phyloP scores from a whole-genome alignment of 1,140 invertebrate species.

The Trypoxylus dichotomus region DNA sequence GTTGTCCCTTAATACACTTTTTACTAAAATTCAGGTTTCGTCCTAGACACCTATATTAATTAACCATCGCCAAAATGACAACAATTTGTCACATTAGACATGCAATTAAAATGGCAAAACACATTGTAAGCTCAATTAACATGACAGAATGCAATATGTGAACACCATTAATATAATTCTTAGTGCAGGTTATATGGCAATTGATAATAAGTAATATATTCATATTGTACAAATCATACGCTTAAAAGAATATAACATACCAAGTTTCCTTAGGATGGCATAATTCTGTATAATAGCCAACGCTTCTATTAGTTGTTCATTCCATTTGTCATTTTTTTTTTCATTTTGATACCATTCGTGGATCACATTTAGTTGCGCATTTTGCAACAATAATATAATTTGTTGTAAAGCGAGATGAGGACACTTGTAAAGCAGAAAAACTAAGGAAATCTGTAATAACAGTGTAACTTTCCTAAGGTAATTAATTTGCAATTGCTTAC shows the following conservation, averaged over 20 bases:
- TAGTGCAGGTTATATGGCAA: too few relatives aligned
- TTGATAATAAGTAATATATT: too few relatives aligned
- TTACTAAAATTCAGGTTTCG: too few relatives aligned
- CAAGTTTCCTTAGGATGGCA: slow-evolving; percentile 37
- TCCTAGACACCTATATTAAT: too few relatives aligned
- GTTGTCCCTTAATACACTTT: too few relatives aligned
- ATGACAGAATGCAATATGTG: too few relatives aligned
- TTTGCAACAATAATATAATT: slow-evolving; percentile 29
- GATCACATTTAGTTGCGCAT: background rate
- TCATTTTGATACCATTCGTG: slow-evolving; percentile 30
- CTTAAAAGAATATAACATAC: slow-evolving; percentile 32
- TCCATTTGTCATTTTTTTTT: slow-evolving; percentile 36
- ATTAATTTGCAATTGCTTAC: background rate
- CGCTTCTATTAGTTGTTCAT: slow-evolving; percentile 43
- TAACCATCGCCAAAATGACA: too few relatives aligned
- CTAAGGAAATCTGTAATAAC: slow-evolving; percentile 43
- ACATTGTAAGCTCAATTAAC: too few relatives aligned
- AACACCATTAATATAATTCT: too few relatives aligned
- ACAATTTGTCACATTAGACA: too few relatives aligned
- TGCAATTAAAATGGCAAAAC: too few relatives aligned
- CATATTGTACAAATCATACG: too few relatives aligned
- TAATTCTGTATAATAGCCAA: slow-evolving; percentile 46
- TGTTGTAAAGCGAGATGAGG: slow-evolving; percentile 34
- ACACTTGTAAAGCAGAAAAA: slow-evolving; percentile 42
- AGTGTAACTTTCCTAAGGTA: background rate